These are phyloP conservation scores for Callyntrura guangdongensis DNA, from an alignment of 2,888 invertebrate genomes.

Conservation along the genomic window DNA sequence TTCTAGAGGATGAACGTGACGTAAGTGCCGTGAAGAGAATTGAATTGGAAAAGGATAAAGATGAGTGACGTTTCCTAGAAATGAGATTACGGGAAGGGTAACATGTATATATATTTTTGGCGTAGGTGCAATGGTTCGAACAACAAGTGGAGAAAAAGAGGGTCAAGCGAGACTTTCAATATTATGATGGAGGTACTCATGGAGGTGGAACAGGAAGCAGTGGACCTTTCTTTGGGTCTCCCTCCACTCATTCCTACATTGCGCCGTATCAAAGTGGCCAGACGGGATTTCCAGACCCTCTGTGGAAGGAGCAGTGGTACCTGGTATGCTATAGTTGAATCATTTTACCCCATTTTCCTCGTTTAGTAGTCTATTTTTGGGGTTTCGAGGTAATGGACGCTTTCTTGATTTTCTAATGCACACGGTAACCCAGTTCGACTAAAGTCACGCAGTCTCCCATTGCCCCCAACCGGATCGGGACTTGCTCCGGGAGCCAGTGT, in stretches of 20 bases:
- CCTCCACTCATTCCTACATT: slow-evolving; percentile 84
- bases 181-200: slow-evolving; percentile 86
- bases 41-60: too few species aligned
- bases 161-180: slow-evolving; percentile 93
- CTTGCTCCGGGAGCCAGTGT: background rate
- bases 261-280: slow-evolving; percentile 79
- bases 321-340: slow-evolving; percentile 90
- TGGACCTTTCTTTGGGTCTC: slow-evolving; percentile 85
- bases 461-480: slow-evolving; percentile 62
- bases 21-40: slow-evolving; percentile 87
- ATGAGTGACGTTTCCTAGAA: too few species aligned
- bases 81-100: background rate
- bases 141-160: slow-evolving; percentile 96
- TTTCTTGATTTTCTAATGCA: too few species aligned
- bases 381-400: slow-evolving; percentile 95
- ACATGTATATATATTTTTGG: slow-evolving; percentile 65
- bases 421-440: slow-evolving; percentile 93
- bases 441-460: slow-evolving; percentile 86
- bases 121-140: slow-evolving; percentile 96
- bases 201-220: slow-evolving; percentile 84
- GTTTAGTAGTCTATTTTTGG: slow-evolving; percentile 87
- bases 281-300: slow-evolving; percentile 94
- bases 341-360: background rate
- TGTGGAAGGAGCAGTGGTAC: slow-evolving; percentile 99
- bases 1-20: slow-evolving; percentile 92